A percentile compares a stretch with the other conserved stretches of the same genome.
These are phyloP conservation scores for Eristalinus sepulchralis DNA, from an alignment of 2,888 invertebrate species.

Conservation along the genomic window DNA sequence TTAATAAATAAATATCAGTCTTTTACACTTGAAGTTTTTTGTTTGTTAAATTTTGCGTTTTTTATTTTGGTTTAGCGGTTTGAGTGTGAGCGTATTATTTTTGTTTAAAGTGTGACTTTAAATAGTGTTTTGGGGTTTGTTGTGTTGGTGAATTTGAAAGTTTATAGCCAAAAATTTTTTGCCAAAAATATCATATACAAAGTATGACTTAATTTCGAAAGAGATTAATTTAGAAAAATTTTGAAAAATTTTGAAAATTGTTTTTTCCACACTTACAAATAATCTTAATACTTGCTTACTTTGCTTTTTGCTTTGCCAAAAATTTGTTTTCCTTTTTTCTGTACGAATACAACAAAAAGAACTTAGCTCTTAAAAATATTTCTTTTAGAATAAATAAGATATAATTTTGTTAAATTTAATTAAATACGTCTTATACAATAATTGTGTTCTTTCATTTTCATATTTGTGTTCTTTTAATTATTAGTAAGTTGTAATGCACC, in stretches of 20 bases:
- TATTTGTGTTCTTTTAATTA: constrained; percentile 58
- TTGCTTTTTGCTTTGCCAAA: background rate
- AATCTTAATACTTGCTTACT: constrained; percentile 55
- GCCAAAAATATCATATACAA: constrained; percentile 71
- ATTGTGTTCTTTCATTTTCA: constrained; percentile 58
- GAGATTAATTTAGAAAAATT: constrained; percentile 61
- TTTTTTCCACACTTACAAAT: constrained; percentile 67
- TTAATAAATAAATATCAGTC: constrained; percentile 70
- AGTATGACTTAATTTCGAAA: constrained; percentile 63
- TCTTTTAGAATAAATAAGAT: constrained; percentile 59
- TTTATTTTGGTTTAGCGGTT: constrained; percentile 57
- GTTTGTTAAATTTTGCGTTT: constrained; percentile 19
- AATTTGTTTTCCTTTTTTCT: constrained; percentile 23
- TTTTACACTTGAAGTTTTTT: constrained; percentile 74
- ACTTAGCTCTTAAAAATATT: constrained; percentile 62
- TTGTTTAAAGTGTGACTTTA: constrained; percentile 68
- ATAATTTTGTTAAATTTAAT: constrained; percentile 41
- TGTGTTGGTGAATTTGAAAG: constrained; percentile 73
- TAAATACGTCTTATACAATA: constrained; percentile 70
- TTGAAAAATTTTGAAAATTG: constrained; percentile 56
- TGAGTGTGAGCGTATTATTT: constrained; percentile 52
- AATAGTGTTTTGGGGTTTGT: constrained; percentile 37
- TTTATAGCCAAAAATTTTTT: constrained; percentile 76
- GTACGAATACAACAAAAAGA: constrained; percentile 36
- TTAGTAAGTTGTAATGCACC: constrained; percentile 75